Conservation (phyloP, 2,113 vertebrate species). For the Acanthisitta chloris region DNA sequence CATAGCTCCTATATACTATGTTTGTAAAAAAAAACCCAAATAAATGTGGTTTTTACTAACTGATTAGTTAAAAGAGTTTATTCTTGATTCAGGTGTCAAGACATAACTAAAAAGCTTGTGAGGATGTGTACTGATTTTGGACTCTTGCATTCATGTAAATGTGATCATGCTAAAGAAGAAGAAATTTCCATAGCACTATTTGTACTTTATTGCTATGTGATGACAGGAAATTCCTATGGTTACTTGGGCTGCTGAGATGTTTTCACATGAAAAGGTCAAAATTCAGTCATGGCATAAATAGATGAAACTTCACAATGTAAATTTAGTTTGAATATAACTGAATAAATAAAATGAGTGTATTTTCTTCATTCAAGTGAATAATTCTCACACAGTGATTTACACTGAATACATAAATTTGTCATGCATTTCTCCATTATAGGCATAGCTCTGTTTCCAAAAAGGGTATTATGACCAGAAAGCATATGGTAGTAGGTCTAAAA, state of each 20-base stretch:
- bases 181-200: not conserved
- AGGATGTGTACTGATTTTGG: not conserved
- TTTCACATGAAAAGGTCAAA: conserved; percentile 16
- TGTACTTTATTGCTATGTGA: not conserved
- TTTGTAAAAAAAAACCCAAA: not conserved
- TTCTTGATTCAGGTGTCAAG: not conserved
- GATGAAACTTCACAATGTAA: not conserved
- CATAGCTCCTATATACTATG: not conserved
- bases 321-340: not conserved
- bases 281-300: not conserved
- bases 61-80: not conserved
- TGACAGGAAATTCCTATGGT: not conserved
- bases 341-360: not conserved
- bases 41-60: not conserved
- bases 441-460: not conserved
- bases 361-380: not conserved
- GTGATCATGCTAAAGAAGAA: not conserved
- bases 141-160: not conserved
- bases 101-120: not conserved
- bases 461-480: not conserved
- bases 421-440: not conserved
- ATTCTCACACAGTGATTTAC: not conserved
- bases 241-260: not conserved
- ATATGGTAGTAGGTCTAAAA: not conserved
- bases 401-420: not conserved